Evolutionary conservation across 2,888 invertebrate genomes (phyloP).

Genomic region (Polylopha cassiicola): DNA sequence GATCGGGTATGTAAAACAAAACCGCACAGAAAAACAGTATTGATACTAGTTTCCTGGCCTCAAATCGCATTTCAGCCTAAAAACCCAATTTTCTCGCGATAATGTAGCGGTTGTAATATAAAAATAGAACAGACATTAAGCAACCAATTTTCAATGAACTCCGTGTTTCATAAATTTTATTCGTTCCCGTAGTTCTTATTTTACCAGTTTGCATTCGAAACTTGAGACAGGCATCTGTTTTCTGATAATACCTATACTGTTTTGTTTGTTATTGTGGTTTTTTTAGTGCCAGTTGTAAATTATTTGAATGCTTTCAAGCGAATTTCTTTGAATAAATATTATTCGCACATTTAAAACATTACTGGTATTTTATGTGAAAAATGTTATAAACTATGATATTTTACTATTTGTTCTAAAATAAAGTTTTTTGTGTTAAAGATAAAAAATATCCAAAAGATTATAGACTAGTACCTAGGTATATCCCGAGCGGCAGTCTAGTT

Average conservation of each 20-base stretch:
- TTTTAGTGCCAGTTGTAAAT: conserved; percentile 19
- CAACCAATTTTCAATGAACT: conserved; percentile 6
- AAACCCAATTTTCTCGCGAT: conserved; percentile 45
- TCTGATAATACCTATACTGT: conserved; percentile 29
- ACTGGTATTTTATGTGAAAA: too few relatives aligned
- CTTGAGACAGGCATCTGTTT: conserved; percentile 30
- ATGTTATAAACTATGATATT: too few relatives aligned
- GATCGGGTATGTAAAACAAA: too few relatives aligned
- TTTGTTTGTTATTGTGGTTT: conserved; percentile 27
- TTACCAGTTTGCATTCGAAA: conserved; percentile 12
- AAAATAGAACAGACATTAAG: conserved; percentile 25
- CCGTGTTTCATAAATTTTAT: too few relatives aligned
- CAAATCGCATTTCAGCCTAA: conserved; percentile 42
- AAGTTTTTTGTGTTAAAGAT: too few relatives aligned
- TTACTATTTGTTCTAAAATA: too few relatives aligned
- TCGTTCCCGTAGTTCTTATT: not conserved
- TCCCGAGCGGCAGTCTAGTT: too few relatives aligned
- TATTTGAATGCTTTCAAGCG: conserved; percentile 8
- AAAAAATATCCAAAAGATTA: too few relatives aligned
- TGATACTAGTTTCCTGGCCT: conserved; percentile 32
- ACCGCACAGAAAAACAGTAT: too few relatives aligned
- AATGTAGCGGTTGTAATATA: conserved; percentile 24
- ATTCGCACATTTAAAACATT: too few relatives aligned
- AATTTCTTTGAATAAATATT: too few relatives aligned
- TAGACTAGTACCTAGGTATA: too few relatives aligned